Evolutionary conservation across 2,113 vertebrate species (phyloP).

Genomic region (Heloderma charlesbogerti): DNA sequence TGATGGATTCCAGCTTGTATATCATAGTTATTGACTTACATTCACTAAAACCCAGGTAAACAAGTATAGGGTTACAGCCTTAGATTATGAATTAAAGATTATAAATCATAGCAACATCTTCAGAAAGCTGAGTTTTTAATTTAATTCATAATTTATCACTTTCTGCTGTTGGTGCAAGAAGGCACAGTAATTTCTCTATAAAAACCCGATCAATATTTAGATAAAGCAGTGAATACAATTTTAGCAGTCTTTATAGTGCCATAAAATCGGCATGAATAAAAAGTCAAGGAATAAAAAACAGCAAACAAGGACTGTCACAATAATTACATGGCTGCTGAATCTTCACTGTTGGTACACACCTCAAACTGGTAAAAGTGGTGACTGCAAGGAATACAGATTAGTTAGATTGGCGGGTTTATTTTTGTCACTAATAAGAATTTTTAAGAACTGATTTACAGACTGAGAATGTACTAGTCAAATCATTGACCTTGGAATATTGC

Average conservation of each 20-base stretch:
- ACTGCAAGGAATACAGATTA: neutral
- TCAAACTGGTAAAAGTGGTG: conserved; percentile 38
- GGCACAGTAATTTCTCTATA: conserved; percentile 49
- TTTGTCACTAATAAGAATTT: conserved; percentile 37
- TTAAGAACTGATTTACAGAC: conserved; percentile 45
- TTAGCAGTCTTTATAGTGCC: conserved; percentile 57
- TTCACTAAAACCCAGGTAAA: neutral
- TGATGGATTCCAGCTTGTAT: neutral
- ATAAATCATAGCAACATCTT: conserved; percentile 47
- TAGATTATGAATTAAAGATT: conserved; percentile 41
- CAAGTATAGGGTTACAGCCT: neutral
- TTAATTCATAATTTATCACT: conserved; percentile 58
- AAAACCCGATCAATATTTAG: conserved; percentile 69
- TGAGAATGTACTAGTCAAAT: neutral
- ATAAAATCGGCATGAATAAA: conserved; percentile 64
- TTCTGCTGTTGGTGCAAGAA: conserved; percentile 49
- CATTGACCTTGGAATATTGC: neutral
- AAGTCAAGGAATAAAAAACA: conserved; percentile 53
- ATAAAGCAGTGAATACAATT: conserved; percentile 63
- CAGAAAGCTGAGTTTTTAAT: conserved; percentile 20
- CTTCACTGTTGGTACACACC: conserved; percentile 34
- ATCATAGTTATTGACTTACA: conserved; percentile 28
- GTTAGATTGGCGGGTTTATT: conserved; percentile 20
- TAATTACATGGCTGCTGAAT: conserved; percentile 50
- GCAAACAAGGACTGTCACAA: conserved; percentile 52